Base-by-base conservation (phyloP, 1,140 invertebrate genomes). In the Hestina assimilis region DNA sequence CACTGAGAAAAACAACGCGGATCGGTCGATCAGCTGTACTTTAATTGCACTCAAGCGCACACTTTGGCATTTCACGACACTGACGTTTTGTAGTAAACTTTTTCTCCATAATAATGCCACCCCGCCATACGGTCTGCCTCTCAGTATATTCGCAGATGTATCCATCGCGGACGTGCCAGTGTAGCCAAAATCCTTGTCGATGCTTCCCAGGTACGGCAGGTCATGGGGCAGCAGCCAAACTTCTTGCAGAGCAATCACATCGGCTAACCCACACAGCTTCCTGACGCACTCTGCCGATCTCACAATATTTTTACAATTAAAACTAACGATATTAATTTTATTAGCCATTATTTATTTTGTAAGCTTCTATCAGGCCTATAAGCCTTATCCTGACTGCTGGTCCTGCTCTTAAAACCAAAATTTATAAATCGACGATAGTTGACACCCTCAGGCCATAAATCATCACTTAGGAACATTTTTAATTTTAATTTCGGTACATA, bases 21-120 rank as follows among this genome's bases (percentile, higher is more conserved):
- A 4, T 21, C 38, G 38, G 38, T 41, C 21, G 9, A 21, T n/a
- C 2, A 21, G 19, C 20, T 21, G 17, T 21, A 23, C 21, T 41
- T 41, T 41, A n/a, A 41, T 23, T n/a, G 38, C 38, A n/a, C 20
- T 19, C 21, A 41, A 21, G 20, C 38, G 17, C 20, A 21, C 4
- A 41, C 38, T 41, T 4, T 23, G 3, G 3, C 7, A 41, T 23
- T 41, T 21, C 38, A 41, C 38, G 14, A 45, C 42, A 38, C 33
- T 26, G 12, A 45, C 42, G n/a, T n/a, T n/a, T n/a, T 45, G 42
- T 8, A 45, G 28, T 2, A 14, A 21, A 7, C n/a, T 6, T 28
- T 45, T 45, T 26, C 42, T 24, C 42, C 42, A 45, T 12, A 45
- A 8, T 23, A 26, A 28, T 4, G 42, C 42, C 2, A 45, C 42